A percentile compares a stretch with the other conserved stretches of the same genome.
Conservation (phyloP, 2,888 invertebrate species). For the Apoderus coryli region DNA sequence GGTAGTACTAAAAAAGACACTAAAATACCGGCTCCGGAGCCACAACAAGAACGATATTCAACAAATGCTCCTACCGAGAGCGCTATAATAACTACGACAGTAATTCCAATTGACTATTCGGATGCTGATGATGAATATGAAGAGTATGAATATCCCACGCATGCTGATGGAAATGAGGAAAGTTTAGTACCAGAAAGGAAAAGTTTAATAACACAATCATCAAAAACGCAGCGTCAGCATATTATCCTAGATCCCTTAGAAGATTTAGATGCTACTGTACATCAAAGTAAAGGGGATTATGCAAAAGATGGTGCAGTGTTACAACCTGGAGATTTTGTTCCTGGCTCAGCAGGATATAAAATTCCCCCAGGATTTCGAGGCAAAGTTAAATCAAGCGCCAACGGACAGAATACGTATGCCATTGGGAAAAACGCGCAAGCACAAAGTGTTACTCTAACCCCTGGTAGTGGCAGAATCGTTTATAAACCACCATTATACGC, state of each 20-base stretch:
- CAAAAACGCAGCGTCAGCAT: slow-evolving; percentile 42
- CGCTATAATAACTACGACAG: too few species aligned
- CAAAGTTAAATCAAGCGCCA: slow-evolving; percentile 46
- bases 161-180: neutral
- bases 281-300: slow-evolving; percentile 38
- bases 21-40: too few species aligned
- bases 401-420: slow-evolving; percentile 42
- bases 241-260: slow-evolving; percentile 44
- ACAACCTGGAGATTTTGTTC: slow-evolving; percentile 50
- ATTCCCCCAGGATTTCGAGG: slow-evolving; percentile 56
- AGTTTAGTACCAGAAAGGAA: too few species aligned
- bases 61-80: too few species aligned
- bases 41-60: too few species aligned
- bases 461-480: slow-evolving; percentile 26
- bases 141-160: slow-evolving; percentile 30
- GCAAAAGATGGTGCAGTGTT: slow-evolving; percentile 41
- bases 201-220: slow-evolving; percentile 15
- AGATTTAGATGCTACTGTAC: slow-evolving; percentile 43
- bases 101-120: too few species aligned
- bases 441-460: slow-evolving; percentile 41
- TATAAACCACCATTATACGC: slow-evolving; percentile 27
- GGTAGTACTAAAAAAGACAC: too few species aligned
- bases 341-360: slow-evolving; percentile 45
- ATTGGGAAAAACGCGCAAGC: slow-evolving; percentile 51
- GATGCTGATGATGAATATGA: slow-evolving; percentile 29